Conservation (phyloP, 2,797 vertebrate species). For the Erpetoichthys calabaricus region DNA sequence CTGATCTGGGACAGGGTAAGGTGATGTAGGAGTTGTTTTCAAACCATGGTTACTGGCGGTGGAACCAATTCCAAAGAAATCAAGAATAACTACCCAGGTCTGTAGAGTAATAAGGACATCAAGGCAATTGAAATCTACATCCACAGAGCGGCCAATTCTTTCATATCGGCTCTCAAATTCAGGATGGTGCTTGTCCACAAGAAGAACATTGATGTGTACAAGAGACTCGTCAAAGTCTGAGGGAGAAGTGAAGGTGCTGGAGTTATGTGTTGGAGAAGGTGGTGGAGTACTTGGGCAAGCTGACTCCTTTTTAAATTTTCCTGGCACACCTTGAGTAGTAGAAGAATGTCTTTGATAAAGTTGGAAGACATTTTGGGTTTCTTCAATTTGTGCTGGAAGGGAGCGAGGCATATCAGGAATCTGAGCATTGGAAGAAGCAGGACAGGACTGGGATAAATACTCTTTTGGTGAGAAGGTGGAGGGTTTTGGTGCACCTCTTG, state of each 20-base stretch:
- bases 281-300: constrained; percentile 81
- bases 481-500: constrained; percentile 80
- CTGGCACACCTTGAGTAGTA: constrained; percentile 25
- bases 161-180: constrained; percentile 72
- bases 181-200: constrained; percentile 85
- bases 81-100: constrained; percentile 94
- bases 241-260: constrained; percentile 36
- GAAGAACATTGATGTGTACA: constrained; percentile 83
- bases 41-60: constrained; percentile 88
- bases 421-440: constrained; percentile 64
- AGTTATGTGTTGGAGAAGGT: constrained; percentile 67
- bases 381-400: constrained; percentile 88
- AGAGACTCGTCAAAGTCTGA: constrained; percentile 82
- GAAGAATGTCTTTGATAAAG: constrained; percentile 82
- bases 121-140: constrained; percentile 93
- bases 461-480: constrained; percentile 79
- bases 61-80: constrained; percentile 95
- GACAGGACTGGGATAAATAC: constrained; percentile 91
- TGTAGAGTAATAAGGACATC: constrained; percentile 90
- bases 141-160: constrained; percentile 69
- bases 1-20: constrained; percentile 28
- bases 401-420: constrained; percentile 92
- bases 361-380: constrained; percentile 91
- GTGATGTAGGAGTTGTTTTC: constrained; percentile 41
- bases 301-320: constrained; percentile 53